These are phyloP conservation scores for Doryteuthis pealeii DNA, from an alignment of 1,140 invertebrate species.

Conservation along the genomic window DNA sequence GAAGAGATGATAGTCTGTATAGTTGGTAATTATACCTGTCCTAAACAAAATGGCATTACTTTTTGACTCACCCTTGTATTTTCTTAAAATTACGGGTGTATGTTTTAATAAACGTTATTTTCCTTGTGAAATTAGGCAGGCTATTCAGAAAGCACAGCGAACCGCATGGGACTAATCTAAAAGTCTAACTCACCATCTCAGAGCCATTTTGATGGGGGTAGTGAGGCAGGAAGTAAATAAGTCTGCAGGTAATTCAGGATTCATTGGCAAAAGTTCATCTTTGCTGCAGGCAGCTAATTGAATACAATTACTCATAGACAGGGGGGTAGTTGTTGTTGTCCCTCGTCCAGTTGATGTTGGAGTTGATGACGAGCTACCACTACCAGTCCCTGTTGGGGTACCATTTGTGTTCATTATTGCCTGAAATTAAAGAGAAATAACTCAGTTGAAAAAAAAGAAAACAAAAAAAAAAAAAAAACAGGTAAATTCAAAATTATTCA, in stretches of 20 bases:
- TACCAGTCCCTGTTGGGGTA: slow-evolving; percentile 18
- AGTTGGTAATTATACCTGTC: no score
- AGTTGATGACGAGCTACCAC: slow-evolving; percentile 15
- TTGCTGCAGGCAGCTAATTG: slow-evolving; percentile 92
- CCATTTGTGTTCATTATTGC: slow-evolving; percentile 13
- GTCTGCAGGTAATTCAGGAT: slow-evolving; percentile 97
- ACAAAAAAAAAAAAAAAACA: no score
- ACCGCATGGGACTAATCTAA: no score
- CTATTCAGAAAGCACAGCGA: no score
- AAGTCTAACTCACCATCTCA: slow-evolving; percentile 73
- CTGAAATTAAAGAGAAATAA: background rate
- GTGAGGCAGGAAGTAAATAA: slow-evolving; percentile 97
- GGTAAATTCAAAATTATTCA: no score
- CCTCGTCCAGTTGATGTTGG: background rate
- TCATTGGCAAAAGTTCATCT: slow-evolving; percentile 93
- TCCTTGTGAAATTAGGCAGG: no score
- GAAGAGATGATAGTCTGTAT: no score
- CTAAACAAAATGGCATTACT: no score
- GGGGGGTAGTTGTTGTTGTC: background rate
- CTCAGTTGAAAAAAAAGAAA: slow-evolving; percentile 7
- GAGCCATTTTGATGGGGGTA: slow-evolving; percentile 95
- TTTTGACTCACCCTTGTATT: no score
- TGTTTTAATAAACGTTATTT: no score
- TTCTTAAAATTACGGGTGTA: no score
- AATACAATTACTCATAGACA: slow-evolving; percentile 78